Evolutionary conservation across 2,113 vertebrate genomes (phyloP), one percentile per base, ranked within the genome.

Genomic region (Nerophis ophidion): DNA sequence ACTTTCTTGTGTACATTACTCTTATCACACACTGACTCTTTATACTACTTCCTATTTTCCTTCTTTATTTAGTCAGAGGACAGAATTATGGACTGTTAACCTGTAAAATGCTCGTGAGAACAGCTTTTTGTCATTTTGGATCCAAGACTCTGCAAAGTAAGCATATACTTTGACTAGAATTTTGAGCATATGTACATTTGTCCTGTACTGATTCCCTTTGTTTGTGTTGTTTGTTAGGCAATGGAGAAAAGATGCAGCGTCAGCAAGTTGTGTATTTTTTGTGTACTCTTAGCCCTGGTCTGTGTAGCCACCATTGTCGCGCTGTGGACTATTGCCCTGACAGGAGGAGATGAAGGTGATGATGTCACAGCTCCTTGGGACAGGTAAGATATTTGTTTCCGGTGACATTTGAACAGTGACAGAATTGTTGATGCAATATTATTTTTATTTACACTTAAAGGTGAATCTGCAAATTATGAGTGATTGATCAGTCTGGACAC

Each of bases 171-270:
- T 17, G 16, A 12, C 1, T 55, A 38, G 3, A n/a, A 11, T 16
- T 26, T 26, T 26, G 26, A 26, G 26, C 26, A 26, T 26, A 26
- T 26, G 26, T 26, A 49, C 48, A 17, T 8, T 44, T 5, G 7
- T 11, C 55, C 50, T n/a, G n/a, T 40, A 19, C 13, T 16, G 14
- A 36, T 15, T 53, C 34, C 15, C 10, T 47, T 12, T 36, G 16
- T 16, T 19, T 33, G 48, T 57, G 1, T 54, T 53, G 58, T 45
- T 19, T 51, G 6, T 35, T 12, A 19, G 35, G 63, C 13, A 76
- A 94, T 96, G 93, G 91, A 64, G 0, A 90, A 89, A 3, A 84
- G 89, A 16, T 93, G 91, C 84, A 84, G 70, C 70, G 84, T 93
- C 75, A 91, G 90, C 79, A 90, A 83, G 73, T 50, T 93, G 66